phyloP scores from a whole-genome alignment of 2,888 invertebrate genomes.

The Yponomeuta cagnagella region DNA sequence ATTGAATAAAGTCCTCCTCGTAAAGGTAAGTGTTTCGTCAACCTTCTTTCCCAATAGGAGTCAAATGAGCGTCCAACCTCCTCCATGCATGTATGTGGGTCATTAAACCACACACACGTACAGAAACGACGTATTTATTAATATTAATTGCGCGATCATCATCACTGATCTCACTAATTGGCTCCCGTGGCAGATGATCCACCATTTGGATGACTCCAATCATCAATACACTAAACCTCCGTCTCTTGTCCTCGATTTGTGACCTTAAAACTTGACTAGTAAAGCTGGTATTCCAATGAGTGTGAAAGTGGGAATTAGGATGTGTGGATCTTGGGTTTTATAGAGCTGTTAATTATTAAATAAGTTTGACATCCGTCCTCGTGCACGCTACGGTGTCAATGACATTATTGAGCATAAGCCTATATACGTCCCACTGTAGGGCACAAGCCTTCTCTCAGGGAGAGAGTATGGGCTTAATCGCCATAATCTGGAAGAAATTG shows the following conservation, averaged over 20 bases:
- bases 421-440: not conserved
- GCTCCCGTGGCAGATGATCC: conserved; percentile 38
- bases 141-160: conserved; percentile 39
- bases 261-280: not conserved
- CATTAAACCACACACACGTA: conserved; percentile 8
- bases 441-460: too few species aligned
- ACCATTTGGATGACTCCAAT: conserved; percentile 40
- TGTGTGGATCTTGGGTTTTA: conserved; percentile 12
- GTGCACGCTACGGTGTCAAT: conserved; percentile 29
- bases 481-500: too few species aligned
- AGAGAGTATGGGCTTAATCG: too few species aligned
- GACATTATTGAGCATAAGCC: conserved; percentile 16
- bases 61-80: not conserved
- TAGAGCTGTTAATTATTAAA: conserved; percentile 40
- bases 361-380: conserved; percentile 47
- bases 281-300: conserved; percentile 4
- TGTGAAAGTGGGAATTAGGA: conserved; percentile 17
- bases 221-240: conserved; percentile 33
- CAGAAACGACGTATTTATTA: conserved; percentile 24
- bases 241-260: not conserved
- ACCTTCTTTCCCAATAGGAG: too few species aligned
- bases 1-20: too few species aligned
- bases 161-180: conserved; percentile 37
- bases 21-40: too few species aligned
- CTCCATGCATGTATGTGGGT: conserved; percentile 2